Evolutionary conservation across 2,888 invertebrate species (phyloP).

Genomic region (Phyto melanocephala): DNA sequence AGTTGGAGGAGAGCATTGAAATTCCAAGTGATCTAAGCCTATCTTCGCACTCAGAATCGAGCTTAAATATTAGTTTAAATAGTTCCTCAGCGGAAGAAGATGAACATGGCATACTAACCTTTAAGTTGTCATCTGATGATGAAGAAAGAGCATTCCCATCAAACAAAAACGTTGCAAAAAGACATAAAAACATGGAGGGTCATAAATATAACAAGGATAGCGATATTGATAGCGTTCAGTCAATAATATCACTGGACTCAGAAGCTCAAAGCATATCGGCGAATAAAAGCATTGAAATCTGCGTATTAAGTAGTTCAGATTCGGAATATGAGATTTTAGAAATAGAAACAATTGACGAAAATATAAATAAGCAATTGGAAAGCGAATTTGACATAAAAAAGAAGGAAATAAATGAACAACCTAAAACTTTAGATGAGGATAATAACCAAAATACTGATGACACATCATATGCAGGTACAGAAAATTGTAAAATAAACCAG

Average conservation of each 20-base stretch:
- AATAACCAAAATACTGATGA: neutral
- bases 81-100: slow-evolving; percentile 60
- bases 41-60: slow-evolving; percentile 54
- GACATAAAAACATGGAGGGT: neutral
- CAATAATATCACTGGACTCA: slow-evolving; percentile 50
- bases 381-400: neutral
- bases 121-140: slow-evolving; percentile 68
- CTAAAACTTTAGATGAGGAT: neutral
- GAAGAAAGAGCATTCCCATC: neutral
- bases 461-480: neutral
- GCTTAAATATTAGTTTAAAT: slow-evolving; percentile 38
- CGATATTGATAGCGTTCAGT: slow-evolving; percentile 38
- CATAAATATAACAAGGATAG: neutral
- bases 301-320: slow-evolving; percentile 35
- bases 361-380: neutral
- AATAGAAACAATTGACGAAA: slow-evolving; percentile 5
- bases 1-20: slow-evolving; percentile 22
- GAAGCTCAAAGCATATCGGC: neutral
- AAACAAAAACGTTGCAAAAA: neutral
- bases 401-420: neutral
- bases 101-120: slow-evolving; percentile 67
- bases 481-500: neutral
- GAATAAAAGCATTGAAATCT: neutral
- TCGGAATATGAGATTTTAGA: slow-evolving; percentile 39
- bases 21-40: slow-evolving; percentile 52